phyloP scores from a whole-genome alignment of 2,113 vertebrate genomes.

The Boulengeromyrus knoepffleri region DNA sequence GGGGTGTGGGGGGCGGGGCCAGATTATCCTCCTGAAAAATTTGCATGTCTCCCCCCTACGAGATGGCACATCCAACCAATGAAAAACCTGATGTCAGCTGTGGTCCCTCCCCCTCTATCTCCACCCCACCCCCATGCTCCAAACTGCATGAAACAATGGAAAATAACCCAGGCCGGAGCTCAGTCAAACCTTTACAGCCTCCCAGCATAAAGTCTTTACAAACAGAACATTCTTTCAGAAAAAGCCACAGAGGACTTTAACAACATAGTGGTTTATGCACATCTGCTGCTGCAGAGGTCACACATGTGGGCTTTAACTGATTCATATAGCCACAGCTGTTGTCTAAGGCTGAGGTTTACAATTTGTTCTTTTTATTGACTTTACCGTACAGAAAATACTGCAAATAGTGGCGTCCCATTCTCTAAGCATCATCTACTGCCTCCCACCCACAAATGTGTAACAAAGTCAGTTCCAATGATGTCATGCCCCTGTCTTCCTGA shows the following conservation, averaged over 20 bases:
- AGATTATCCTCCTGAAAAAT: background rate
- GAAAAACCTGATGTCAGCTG: constrained; percentile 43
- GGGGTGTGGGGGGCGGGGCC: background rate
- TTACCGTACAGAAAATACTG: background rate
- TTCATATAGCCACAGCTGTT: background rate
- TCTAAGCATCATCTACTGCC: background rate
- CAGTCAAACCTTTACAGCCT: constrained; percentile 51
- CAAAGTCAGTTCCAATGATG: background rate
- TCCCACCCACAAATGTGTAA: background rate
- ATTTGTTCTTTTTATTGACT: background rate
- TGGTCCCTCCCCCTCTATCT: constrained; percentile 1
- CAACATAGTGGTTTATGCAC: constrained; percentile 6
- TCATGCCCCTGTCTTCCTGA: background rate
- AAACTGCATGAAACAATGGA: constrained; percentile 53
- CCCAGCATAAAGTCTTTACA: constrained; percentile 42
- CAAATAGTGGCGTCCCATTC: background rate
- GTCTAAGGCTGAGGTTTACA: background rate
- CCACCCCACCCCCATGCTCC: constrained; percentile 22
- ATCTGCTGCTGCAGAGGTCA: background rate
- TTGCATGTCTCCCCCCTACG: background rate
- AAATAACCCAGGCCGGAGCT: constrained; percentile 47
- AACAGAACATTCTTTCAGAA: constrained; percentile 36
- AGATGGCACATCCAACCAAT: constrained; percentile 41
- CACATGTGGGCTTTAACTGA: background rate
- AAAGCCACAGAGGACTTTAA: constrained; percentile 18